A percentile compares a stretch with the other conserved stretches of the same genome.
These are phyloP conservation scores for Circaetus gallicus DNA, from an alignment of 2,113 vertebrate genomes.

Conservation along the genomic window DNA sequence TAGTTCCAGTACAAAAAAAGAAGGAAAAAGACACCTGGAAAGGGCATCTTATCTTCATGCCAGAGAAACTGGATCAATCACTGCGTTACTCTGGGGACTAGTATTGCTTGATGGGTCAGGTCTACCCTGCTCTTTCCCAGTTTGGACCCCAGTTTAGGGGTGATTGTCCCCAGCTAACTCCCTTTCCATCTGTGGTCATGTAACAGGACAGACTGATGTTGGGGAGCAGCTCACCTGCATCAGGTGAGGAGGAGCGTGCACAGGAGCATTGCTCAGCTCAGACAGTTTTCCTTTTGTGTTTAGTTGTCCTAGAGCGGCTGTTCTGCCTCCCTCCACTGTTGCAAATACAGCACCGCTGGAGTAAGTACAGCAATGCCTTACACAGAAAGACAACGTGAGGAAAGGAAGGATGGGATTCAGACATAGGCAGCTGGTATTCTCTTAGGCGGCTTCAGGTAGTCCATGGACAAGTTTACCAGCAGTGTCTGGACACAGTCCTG, in stretches of 20 bases:
- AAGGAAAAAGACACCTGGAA: neutral
- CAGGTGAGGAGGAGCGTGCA: neutral
- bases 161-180: neutral
- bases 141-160: neutral
- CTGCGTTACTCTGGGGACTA: neutral
- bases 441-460: neutral
- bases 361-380: neutral
- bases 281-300: neutral
- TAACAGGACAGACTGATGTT: neutral
- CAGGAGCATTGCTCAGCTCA: neutral
- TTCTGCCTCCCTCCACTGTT: neutral
- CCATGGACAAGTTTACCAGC: neutral
- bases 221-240: neutral
- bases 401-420: neutral
- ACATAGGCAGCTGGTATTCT: neutral
- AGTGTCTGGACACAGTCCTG: neutral
- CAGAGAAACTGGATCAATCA: neutral
- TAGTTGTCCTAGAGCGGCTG: neutral
- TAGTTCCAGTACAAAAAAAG: neutral
- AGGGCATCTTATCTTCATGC: neutral
- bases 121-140: neutral
- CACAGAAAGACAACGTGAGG: neutral
- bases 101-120: neutral
- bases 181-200: neutral
- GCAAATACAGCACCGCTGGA: neutral